Evolutionary conservation across 2,113 vertebrate species (phyloP), one percentile per base, ranked within the genome.

Genomic region (Anser brachyrhynchus): DNA sequence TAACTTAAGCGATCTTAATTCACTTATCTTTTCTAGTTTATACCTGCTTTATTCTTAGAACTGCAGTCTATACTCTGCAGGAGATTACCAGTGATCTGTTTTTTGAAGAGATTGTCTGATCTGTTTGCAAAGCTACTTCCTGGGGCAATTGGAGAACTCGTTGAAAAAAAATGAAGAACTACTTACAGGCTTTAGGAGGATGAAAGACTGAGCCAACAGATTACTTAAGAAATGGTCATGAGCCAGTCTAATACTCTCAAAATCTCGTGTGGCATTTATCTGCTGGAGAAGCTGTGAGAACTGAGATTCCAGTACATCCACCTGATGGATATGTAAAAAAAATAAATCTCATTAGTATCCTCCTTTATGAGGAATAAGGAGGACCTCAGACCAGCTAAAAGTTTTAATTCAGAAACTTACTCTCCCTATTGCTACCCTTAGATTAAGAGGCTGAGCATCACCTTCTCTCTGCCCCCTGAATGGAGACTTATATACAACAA

Each of bases 181-280:
- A 96, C 98, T 97, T 97, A 99, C 99, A 70, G 99, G 99, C 93
- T 99, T 99, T 78, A 99, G 97, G 58, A 99, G 98, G 94, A 99
- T 99, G 98, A 99, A 99, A 90, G 99, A 99, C 97, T 99, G 99
- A 71, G 99, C 99, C 58, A 99, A 96, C 76, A 99, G 98, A 93
- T 99, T 99, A 91, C 99, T 99, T 74, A 99, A 97, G 97, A 99
- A 99, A 92, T 99, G 99, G 95, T 99, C 99, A 0, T 99, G 99
- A 88, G 99, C 99, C 98, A 99, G 5, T 71, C 98, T 96, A 97
- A 99, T 99, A 92, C 99, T 99, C 97, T 99, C 99, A 80, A 99
- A 99, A 96, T 99, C 99, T 84, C 99, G 97, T 1, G 99, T 99
- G 85, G 99, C 98, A 44, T 99, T 99, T 97, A 99, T 99, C 88